A percentile compares a stretch with the other conserved stretches of the same genome.
Evolutionary conservation across 1,140 invertebrate genomes (phyloP).

Genomic region (Drosophila malerkotliana): DNA sequence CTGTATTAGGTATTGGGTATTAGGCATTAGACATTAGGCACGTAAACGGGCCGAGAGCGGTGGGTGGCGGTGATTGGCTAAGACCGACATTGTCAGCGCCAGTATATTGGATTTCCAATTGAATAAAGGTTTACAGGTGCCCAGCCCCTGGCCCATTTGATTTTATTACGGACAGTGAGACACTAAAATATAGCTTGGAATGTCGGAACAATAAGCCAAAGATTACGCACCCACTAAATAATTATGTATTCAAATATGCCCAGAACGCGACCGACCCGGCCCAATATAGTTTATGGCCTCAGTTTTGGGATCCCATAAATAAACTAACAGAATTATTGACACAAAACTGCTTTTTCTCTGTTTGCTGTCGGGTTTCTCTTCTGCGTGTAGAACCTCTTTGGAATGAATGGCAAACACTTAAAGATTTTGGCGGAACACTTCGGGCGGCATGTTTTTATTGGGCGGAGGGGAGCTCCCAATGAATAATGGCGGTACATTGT

Average conservation of each 20-base stretch:
- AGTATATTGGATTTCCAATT: slow-evolving; percentile 45
- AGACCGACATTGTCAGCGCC: slow-evolving; percentile 3
- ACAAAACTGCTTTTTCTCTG: slow-evolving; percentile 28
- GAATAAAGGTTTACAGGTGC: slow-evolving; percentile 8
- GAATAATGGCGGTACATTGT: slow-evolving; percentile 73
- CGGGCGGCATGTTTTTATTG: slow-evolving; percentile 39
- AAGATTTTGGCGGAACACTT: slow-evolving; percentile 47
- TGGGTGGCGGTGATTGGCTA: slow-evolving; percentile 26
- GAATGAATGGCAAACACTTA: slow-evolving; percentile 65
- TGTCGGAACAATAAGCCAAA: slow-evolving; percentile 8
- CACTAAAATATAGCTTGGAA: slow-evolving; percentile 13
- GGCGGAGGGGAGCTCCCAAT: slow-evolving; percentile 11
- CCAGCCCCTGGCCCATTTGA: neutral
- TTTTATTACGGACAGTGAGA: neutral
- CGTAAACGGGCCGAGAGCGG: slow-evolving; percentile 2
- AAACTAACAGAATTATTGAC: slow-evolving; percentile 70
- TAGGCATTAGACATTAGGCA: slow-evolving; percentile 7
- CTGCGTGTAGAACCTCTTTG: slow-evolving; percentile 50
- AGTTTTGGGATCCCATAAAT: slow-evolving; percentile 58
- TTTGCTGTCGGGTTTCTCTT: slow-evolving; percentile 17
- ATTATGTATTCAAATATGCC: slow-evolving; percentile 66
- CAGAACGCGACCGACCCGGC: slow-evolving; percentile 17
- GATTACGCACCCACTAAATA: slow-evolving; percentile 62
- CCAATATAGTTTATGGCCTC: slow-evolving; percentile 69
- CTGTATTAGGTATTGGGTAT: slow-evolving; percentile 41